Base-by-base conservation (phyloP, 2,113 vertebrate species). In the Malurus cyaneus region DNA sequence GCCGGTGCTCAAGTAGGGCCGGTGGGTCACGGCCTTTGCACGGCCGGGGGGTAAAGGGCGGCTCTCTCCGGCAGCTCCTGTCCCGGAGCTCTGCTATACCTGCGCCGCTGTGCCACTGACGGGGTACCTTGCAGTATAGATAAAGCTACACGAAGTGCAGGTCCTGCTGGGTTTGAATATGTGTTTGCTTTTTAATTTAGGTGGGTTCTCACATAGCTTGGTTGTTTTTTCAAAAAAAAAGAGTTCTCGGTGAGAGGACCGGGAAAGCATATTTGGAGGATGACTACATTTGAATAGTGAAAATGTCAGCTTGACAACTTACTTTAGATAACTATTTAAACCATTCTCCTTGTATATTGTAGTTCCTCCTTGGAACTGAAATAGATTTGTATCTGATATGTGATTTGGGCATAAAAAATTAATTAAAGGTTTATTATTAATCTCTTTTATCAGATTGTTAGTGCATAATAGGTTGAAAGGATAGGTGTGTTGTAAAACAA, bases 51-150 rank as follows among this genome's bases (percentile, higher is more conserved):
- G n/a, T 50, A 19, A 90, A 50, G 89, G 44, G 82, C 64, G 24
- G 54, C 64, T 14, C 8, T 3, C 4, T 8, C 53, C 7, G 44
- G 64, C 53, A 20, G 66, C 61, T 53, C 14, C 23, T 10, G 41
- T 23, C 24, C 46, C 2, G 56, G 24, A 25, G 44, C 47, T 25
- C 5, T 2, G 12, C 11, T 24, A 12, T 7, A 2, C 9, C 11
- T 17, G 1, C 6, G 5, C 14, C 12, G 9, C 4, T 20, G 31
- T 50, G 50, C 14, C 18, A 0, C n/a, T 41, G n/a, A 0, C 53
- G 1, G 18, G 23, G 1, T 18, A 56, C 44, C 29, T 60, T 20
- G 54, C 7, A 1, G 0, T 9, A 1, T 1, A 4, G n/a, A 6
- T 26, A 26, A 32, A 80, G 14, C 32, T 9, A 1, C 8, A 11